Base-by-base conservation (phyloP, 2,113 vertebrate genomes). In the Hyperoodon ampullatus region DNA sequence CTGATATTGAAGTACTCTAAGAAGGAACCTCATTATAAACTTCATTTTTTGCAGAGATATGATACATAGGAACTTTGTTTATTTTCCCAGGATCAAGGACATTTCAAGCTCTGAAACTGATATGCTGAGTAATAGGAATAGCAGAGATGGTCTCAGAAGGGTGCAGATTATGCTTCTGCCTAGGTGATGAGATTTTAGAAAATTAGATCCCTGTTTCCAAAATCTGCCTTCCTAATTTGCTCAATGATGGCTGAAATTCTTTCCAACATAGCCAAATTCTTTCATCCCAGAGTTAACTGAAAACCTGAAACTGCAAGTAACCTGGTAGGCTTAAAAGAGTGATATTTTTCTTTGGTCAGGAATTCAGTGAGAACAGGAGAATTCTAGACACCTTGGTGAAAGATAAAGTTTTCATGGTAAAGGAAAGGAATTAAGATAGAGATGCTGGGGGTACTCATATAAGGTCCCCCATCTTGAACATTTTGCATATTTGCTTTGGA, bases 281-380 rank as follows among this genome's bases (percentile, higher is more conserved):
- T 88, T 91, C 21, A 81, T 88, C 42, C 39, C 50, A 81, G 77
- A 84, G n/a, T 85, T 85, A 30, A 81, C 24, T 75, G 50, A 78
- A 97, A 96, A 77, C 42, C 33, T 58, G 72, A 70, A 88, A 68
- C 30, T 65, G 30, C 44, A 88, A 23, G 60, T 91, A 63, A 96
- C 19, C 16, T 93, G 18, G 12, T 50, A 26, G 53, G 30, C 58
- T 93, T 90, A 66, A 80, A 66, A 26, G 14, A 28, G 5, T 66
- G 9, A 24, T n/a, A 63, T 9, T 75, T 77, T 77, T 35, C 65
- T 55, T 58, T 11, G 8, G 15, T 63, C 55, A 84, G 16, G n/a
- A 88, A 39, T 2, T 84, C 30, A 26, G 12, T 44, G 55, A 86
- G 14, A 75, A 81, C 3, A 30, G 42, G n/a, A 58, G 26, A 85